Conservation (phyloP, 2,888 invertebrate genomes). For the Caenorhabditis parvicauda region DNA sequence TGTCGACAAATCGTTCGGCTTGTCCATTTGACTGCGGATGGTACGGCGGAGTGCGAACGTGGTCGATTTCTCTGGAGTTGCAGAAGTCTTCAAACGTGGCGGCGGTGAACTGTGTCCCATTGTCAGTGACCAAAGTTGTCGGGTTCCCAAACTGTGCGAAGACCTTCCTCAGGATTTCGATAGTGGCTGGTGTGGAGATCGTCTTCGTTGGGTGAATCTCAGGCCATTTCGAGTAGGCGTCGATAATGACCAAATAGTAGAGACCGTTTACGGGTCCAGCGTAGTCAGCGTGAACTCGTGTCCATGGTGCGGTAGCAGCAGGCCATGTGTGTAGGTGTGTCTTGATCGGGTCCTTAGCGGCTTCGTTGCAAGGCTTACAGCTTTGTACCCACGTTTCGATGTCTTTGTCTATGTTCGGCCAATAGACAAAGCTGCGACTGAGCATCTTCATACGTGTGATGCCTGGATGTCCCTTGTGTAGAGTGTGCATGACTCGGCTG, state of each 20-base stretch:
- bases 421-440: slow-evolving; percentile 49
- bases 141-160: slow-evolving; percentile 25
- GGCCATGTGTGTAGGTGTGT: slow-evolving; percentile 23
- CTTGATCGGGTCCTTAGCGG: slow-evolving; percentile 9
- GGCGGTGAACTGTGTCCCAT: slow-evolving; percentile 32
- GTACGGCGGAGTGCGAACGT: slow-evolving; percentile 24
- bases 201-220: slow-evolving; percentile 45
- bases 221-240: slow-evolving; percentile 65
- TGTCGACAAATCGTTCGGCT: slow-evolving; percentile 41
- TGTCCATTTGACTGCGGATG: slow-evolving; percentile 40
- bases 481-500: slow-evolving; percentile 27
- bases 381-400: slow-evolving; percentile 12
- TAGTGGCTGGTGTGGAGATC: slow-evolving; percentile 9
- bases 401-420: slow-evolving; percentile 39
- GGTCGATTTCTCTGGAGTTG: slow-evolving; percentile 8
- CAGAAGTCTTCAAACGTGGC: slow-evolving; percentile 23
- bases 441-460: slow-evolving; percentile 45
- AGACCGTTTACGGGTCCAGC: slow-evolving; percentile 55
- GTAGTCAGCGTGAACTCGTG: slow-evolving; percentile 64
- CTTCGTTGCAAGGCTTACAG: slow-evolving; percentile 38
- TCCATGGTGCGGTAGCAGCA: slow-evolving; percentile 45
- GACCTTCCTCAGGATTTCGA: slow-evolving; percentile 10
- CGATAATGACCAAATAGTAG: slow-evolving; percentile 61
- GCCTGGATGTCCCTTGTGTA: slow-evolving; percentile 54
- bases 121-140: slow-evolving; percentile 32